Evolutionary conservation across 2,797 vertebrate species (phyloP).

Genomic region (Eleutherodactylus coqui): DNA sequence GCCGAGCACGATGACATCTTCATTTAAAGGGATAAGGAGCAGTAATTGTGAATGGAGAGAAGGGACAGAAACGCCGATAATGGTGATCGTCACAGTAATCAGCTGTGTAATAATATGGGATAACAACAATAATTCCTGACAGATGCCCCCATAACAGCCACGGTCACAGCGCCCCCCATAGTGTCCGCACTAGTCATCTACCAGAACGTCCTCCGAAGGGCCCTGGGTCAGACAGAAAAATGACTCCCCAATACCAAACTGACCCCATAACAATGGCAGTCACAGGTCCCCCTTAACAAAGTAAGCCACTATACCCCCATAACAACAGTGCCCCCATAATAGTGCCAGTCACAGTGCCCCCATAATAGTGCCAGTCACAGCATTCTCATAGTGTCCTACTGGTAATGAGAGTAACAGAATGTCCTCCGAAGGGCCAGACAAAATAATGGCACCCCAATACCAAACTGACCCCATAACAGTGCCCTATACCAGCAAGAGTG

Average conservation of each 20-base stretch:
- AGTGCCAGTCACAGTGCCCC: not conserved
- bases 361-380: not conserved
- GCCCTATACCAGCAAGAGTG: not conserved
- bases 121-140: no score
- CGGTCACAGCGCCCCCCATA: not conserved
- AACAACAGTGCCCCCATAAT: not conserved
- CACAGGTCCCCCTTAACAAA: not conserved
- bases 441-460: no score
- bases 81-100: no score
- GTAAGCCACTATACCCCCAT: not conserved
- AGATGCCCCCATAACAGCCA: not conserved
- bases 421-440: no score
- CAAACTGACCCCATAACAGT: not conserved
- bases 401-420: not conserved
- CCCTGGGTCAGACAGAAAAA: no score
- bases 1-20: conserved; percentile 22
- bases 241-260: no score
- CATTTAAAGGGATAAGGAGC: conserved; percentile 23
- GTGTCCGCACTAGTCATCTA: no score
- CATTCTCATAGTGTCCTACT: not conserved
- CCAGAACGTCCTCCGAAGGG: no score
- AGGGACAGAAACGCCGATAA: not conserved
- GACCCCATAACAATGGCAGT: not conserved
- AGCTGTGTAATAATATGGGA: no score
- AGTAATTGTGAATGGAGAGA: conserved; percentile 25